phyloP scores from a whole-genome alignment of 2,888 invertebrate genomes.

The Drosophila rellima region DNA sequence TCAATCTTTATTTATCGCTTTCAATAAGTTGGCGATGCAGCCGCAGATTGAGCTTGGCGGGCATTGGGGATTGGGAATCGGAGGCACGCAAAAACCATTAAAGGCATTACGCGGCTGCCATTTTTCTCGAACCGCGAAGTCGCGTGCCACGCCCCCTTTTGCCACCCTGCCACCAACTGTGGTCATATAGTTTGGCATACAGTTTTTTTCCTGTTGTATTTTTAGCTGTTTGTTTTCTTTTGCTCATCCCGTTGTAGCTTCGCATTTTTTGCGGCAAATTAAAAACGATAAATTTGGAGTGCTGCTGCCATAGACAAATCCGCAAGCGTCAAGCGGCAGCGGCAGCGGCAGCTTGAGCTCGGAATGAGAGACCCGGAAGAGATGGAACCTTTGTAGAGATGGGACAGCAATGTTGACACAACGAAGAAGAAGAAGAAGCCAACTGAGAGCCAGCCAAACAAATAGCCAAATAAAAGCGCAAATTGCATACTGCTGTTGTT shows the following conservation, averaged over 20 bases:
- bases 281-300: conserved; percentile 81
- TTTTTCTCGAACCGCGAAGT: conserved; percentile 63
- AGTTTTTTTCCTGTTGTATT: conserved; percentile 38
- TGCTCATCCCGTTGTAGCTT: conserved; percentile 33
- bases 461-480: conserved; percentile 78
- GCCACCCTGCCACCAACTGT: not conserved
- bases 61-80: too few relatives aligned
- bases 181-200: conserved; percentile 15
- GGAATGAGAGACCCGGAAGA: conserved; percentile 25
- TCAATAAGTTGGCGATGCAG: conserved; percentile 74
- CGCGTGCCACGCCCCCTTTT: conserved; percentile 9
- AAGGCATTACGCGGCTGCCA: conserved; percentile 72
- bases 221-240: conserved; percentile 30
- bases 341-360: conserved; percentile 59
- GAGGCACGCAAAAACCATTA: conserved; percentile 74
- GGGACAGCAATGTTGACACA: conserved; percentile 43
- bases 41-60: conserved; percentile 43
- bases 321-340: conserved; percentile 62
- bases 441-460: conserved; percentile 56
- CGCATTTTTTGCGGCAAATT: conserved; percentile 76
- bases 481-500: conserved; percentile 58
- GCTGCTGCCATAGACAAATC: conserved; percentile 71
- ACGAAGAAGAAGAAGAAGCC: conserved; percentile 3
- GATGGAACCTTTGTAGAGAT: conserved; percentile 7
- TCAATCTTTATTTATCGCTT: conserved; percentile 83